Percentiles rank a stretch among this genome's conserved stretches.
Conservation (phyloP, 2,888 invertebrate genomes). For the Oscheius sp. region DNA sequence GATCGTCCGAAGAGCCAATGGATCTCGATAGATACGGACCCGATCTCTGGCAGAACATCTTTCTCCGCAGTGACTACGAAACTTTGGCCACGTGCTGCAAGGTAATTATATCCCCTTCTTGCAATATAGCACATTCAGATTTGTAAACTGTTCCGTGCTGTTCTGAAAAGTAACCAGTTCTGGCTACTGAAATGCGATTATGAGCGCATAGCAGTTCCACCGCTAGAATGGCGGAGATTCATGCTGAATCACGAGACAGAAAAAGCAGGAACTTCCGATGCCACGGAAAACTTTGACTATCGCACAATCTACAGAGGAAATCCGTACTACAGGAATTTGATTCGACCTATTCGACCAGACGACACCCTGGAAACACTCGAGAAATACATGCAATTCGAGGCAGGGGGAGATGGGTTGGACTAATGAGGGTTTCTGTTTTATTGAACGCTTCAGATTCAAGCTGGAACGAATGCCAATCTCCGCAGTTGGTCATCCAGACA, state of each 20-base stretch:
- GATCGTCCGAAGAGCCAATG: too few species aligned
- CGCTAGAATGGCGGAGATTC: conserved; percentile 19
- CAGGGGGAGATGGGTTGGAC: conserved; percentile 11
- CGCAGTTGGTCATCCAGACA: not conserved
- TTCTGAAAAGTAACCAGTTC: not conserved
- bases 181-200: conserved; percentile 14
- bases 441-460: not conserved
- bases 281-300: conserved; percentile 1
- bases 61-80: conserved; percentile 20
- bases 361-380: conserved; percentile 2
- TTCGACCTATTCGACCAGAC: not conserved
- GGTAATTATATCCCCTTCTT: not conserved
- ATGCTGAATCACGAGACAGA: not conserved
- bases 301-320: not conserved
- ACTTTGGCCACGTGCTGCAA: not conserved
- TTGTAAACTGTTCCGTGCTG: not conserved
- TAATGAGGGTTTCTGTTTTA: not conserved
- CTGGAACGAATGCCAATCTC: not conserved
- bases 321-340: conserved; percentile 2
- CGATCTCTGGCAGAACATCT: conserved; percentile 18
- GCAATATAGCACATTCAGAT: not conserved
- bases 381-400: not conserved
- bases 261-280: not conserved
- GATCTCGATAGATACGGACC: not conserved
- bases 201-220: conserved; percentile 1